Base-by-base conservation (phyloP, 2,797 vertebrate species). In the Phrynocephalus guinanensis region DNA sequence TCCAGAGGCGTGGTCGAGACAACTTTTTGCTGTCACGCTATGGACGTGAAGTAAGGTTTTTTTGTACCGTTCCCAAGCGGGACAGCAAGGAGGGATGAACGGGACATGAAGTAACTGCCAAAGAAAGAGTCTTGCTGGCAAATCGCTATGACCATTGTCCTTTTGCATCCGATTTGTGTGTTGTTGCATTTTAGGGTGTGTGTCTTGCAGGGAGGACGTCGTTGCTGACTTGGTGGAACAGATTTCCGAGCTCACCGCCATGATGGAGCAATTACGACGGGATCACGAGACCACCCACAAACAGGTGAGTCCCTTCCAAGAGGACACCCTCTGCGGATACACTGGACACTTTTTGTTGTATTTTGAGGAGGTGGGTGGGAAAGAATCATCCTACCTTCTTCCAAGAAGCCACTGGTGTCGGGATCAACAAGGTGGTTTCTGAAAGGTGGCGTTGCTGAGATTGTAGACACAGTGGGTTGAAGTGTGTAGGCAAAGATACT, bases 231-330 rank as follows among this genome's bases (percentile, higher is more conserved):
- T 96, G 15, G 90, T 96, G 79, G 95, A 96, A 82, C 95, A 96
- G 91, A 95, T 96, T 84, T 89, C 94, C 5, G 95, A 95, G 84
- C 88, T 96, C 86, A 95, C 91, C 0, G 84, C 86, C 20, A 85
- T 95, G 60, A 93, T 96, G 86, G 94, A 96, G 38, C 96, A 96
- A 90, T 91, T 96, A 92, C 93, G 89, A 75, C 93, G 93, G 87
- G 95, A 96, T 72, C 94, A 96, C 68, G 87, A 92, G 30, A 81
- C 88, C 76, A 89, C 93, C 2, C 93, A 91, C 83, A 95, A 88
- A 81, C 38, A 87, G 88, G 95, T 95, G 75, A 95, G 94, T 94
- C 28, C 1, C 44, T 56, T 82, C 26, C 22, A 22, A n/a, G 44
- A n/a, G 10, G 11, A 30, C 22, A 7, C 28, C 7, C 28, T 67